phyloP scores from a whole-genome alignment of 2,888 invertebrate species.

The Cantharis lateralis region DNA sequence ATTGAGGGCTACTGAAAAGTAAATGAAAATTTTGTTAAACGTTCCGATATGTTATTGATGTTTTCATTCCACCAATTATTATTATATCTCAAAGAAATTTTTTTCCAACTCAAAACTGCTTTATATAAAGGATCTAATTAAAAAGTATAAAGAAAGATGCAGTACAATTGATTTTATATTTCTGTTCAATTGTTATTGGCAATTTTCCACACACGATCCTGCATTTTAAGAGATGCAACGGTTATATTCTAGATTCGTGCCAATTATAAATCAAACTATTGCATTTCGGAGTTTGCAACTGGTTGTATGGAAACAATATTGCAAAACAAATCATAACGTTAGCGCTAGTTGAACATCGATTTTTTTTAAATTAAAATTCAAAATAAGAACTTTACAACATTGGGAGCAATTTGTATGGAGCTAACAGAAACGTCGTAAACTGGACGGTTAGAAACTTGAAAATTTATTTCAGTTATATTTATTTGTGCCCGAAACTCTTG shows the following conservation, averaged over 20 bases:
- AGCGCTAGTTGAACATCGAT: not conserved
- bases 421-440: not conserved
- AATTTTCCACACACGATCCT: not conserved
- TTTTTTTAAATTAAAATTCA: not conserved
- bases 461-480: not conserved
- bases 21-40: not conserved
- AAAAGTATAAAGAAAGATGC: too few relatives aligned
- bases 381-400: not conserved
- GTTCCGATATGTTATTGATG: not conserved
- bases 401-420: not conserved
- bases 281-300: not conserved
- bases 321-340: not conserved
- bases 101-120: not conserved
- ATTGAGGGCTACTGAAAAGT: not conserved
- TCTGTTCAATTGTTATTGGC: not conserved
- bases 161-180: too few relatives aligned
- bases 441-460: not conserved
- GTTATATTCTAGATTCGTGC: not conserved
- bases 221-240: not conserved
- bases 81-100: not conserved
- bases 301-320: not conserved
- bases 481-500: not conserved
- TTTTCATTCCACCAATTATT: not conserved
- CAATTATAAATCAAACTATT: not conserved
- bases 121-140: not conserved